Evolutionary conservation across 2,888 invertebrate species (phyloP), one percentile per base, ranked within the genome.

Genomic region (Drosophila affinis): DNA sequence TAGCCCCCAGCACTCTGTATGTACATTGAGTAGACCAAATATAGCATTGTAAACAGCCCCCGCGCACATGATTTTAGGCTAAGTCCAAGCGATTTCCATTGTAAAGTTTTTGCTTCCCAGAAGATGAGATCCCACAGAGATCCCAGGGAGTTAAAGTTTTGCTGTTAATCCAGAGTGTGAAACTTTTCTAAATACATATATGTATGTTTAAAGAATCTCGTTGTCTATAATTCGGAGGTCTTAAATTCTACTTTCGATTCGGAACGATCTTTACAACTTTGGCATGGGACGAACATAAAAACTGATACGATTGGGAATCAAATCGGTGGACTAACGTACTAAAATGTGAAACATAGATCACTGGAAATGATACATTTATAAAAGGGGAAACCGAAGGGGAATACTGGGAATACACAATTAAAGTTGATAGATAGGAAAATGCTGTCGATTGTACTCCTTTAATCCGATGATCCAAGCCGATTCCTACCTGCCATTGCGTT

Each of bases 1-100:
- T 81, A 79, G 65, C 49, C 60, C 69, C 65, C 67, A 54, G 55
- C 45, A 46, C 18, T 47, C 39, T 55, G 49, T 52, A 39, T 85
- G 88, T 88, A 85, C 75, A 88, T 88, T 75, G 77, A 88, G 88
- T 84, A 88, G 88, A 83, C 88, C 85, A 88, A 85, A 85, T 76
- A 88, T 85, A 87, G 88, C 48, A 73, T 75, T 75, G 75, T 75
- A 73, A 67, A 73, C 87, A 87, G 57, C 48, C 49, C 29, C 54
- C 9, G 71, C 69, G 72, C 81, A 80, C 78, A 80, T 72, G 62
- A 58, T 71, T 72, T 70, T 57, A 64, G 48, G 18, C 55, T 81
- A 76, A 83, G 73, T 47, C 49, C 75, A 64, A 81, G 84, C 70
- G 78, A 76, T 76, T 79, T 86, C 87, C 84, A 84, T 76, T 87